Evolutionary conservation across 2,113 vertebrate genomes (phyloP).

Genomic region (Tonatia bakeri): DNA sequence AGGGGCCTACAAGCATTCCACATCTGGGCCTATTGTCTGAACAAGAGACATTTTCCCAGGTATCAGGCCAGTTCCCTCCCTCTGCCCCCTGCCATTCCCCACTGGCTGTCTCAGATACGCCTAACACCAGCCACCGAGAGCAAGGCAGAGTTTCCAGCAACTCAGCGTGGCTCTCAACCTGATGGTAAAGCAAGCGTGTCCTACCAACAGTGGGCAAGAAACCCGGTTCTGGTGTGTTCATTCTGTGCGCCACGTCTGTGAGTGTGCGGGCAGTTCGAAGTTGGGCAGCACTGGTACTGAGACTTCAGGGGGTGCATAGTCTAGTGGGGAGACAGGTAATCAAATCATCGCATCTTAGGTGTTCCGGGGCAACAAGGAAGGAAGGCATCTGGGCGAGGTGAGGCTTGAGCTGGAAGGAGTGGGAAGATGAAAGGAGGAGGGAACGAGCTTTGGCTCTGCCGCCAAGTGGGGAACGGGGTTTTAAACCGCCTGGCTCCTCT

Average conservation of each 20-base stretch:
- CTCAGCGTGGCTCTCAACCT: background rate
- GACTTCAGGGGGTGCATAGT: background rate
- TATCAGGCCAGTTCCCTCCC: background rate
- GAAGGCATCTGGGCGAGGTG: conserved; percentile 40
- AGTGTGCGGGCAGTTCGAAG: background rate
- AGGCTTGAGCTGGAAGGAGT: conserved; percentile 16
- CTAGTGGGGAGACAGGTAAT: background rate
- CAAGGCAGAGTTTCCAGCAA: background rate
- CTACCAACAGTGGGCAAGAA: background rate
- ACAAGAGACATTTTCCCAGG: background rate
- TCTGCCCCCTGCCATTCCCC: background rate
- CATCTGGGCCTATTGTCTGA: background rate
- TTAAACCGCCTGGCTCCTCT: background rate
- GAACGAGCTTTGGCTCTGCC: background rate
- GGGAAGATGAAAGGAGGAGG: conserved; percentile 34
- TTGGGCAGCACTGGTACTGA: background rate
- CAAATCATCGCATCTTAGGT: background rate
- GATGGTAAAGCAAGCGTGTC: background rate
- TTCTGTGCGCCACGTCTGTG: background rate
- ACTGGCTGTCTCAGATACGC: background rate
- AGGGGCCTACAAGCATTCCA: background rate
- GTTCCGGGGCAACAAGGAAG: background rate
- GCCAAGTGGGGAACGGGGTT: background rate
- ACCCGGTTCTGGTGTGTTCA: background rate
- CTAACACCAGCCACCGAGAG: background rate